A percentile compares a stretch with the other conserved stretches of the same genome.
These are phyloP conservation scores for Neostethus bicornis DNA, from an alignment of 2,797 vertebrate genomes.

Conservation along the genomic window DNA sequence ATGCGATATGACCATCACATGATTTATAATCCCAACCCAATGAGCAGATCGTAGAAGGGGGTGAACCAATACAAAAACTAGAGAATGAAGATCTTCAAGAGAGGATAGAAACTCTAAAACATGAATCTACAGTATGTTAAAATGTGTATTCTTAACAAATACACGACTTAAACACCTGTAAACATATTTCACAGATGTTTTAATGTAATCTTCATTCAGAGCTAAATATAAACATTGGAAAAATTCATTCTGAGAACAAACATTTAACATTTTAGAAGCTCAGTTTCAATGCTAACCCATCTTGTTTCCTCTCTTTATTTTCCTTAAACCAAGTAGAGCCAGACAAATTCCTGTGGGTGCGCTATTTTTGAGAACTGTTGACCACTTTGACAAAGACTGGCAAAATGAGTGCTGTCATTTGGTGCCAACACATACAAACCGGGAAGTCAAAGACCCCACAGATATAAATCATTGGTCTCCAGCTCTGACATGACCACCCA, in stretches of 20 bases:
- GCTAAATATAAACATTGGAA: conserved; percentile 24
- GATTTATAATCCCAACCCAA: conserved; percentile 38
- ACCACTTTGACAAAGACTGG: conserved; percentile 54
- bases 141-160: too few species aligned
- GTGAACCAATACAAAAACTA: neutral
- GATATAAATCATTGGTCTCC: conserved; percentile 15
- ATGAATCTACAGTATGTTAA: neutral
- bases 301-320: conserved; percentile 55
- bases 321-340: conserved; percentile 47
- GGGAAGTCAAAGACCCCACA: conserved; percentile 46
- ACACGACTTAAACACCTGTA: neutral
- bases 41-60: conserved; percentile 13
- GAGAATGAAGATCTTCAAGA: neutral
- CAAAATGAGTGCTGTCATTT: conserved; percentile 21
- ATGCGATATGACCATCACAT: conserved; percentile 28
- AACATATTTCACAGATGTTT: conserved; percentile 4
- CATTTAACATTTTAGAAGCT: conserved; percentile 17
- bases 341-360: conserved; percentile 56
- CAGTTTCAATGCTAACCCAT: conserved; percentile 17
- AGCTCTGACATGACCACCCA: conserved; percentile 14
- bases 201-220: conserved; percentile 9
- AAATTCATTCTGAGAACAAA: conserved; percentile 17
- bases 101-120: neutral
- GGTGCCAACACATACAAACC: conserved; percentile 54
- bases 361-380: conserved; percentile 54